Conservation (phyloP, 2,797 vertebrate species). For the Anas capensis region DNA sequence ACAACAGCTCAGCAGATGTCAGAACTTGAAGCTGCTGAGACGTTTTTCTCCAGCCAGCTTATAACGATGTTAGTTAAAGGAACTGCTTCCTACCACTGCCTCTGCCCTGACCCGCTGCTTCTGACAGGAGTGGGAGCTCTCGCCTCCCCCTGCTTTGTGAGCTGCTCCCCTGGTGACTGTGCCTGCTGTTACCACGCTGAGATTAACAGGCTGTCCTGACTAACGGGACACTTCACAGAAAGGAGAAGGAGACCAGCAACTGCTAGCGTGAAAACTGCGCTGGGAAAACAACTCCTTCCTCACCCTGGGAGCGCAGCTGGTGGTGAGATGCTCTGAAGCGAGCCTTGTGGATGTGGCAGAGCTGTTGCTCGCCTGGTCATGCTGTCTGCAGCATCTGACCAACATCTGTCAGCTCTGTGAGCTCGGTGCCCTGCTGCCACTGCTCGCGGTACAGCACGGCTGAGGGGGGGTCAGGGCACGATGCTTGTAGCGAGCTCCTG, state of each 20-base stretch:
- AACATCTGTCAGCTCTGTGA: neutral
- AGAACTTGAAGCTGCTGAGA: neutral
- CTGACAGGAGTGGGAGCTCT: neutral
- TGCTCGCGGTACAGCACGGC: neutral
- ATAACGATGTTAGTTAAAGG: neutral
- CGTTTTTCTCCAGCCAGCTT: neutral
- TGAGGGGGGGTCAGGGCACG: neutral
- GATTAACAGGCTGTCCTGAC: neutral
- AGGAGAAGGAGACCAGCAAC: neutral
- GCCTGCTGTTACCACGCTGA: neutral
- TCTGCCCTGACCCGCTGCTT: neutral
- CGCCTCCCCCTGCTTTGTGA: neutral
- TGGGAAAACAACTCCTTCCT: neutral
- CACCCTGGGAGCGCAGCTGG: neutral
- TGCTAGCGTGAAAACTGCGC: neutral
- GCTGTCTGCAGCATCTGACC: neutral
- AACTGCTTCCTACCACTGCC: neutral
- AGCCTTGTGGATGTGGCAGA: neutral
- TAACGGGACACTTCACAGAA: neutral
- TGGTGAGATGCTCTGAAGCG: neutral
- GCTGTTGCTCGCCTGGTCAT: neutral
- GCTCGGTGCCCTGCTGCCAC: neutral
- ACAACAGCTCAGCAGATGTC: neutral
- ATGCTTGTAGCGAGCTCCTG: neutral
- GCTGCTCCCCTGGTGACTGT: neutral